A percentile compares a stretch with the other conserved stretches of the same genome.
Conservation (phyloP, 2,888 invertebrate species). For the Dastarcus helophoroides region DNA sequence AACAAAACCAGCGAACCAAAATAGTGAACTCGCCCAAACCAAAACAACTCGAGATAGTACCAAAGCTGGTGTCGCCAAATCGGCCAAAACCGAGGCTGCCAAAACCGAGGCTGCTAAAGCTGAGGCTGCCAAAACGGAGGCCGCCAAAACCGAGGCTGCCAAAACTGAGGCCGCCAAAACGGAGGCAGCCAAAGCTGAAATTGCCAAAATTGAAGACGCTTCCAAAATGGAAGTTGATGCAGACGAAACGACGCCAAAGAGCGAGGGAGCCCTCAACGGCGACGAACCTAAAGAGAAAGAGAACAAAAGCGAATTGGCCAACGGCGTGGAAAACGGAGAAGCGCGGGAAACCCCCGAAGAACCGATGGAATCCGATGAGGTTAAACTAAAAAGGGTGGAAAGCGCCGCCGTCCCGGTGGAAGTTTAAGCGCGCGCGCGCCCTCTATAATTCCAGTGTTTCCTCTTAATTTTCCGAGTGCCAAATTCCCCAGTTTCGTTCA, state of each 20-base stretch:
- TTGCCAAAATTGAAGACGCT: conserved; percentile 14
- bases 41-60: neutral
- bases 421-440: no score
- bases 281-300: conserved; percentile 33
- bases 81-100: conserved; percentile 10
- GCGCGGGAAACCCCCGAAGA: conserved; percentile 14
- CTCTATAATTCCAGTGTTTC: neutral
- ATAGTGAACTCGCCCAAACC: conserved; percentile 1
- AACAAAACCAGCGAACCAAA: conserved; percentile 2
- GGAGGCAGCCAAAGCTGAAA: conserved; percentile 4
- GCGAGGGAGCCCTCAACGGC: conserved; percentile 32
- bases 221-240: conserved; percentile 17
- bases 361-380: conserved; percentile 31
- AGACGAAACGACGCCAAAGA: conserved; percentile 11
- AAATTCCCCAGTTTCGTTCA: neutral
- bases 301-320: conserved; percentile 36
- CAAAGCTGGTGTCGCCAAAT: neutral
- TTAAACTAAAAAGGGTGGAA: conserved; percentile 44
- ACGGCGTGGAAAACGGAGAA: conserved; percentile 22
- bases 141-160: conserved; percentile 21
- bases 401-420: conserved; percentile 39
- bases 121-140: conserved; percentile 1
- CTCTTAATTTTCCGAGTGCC: neutral
- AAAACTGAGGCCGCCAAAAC: conserved; percentile 27
- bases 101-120: conserved; percentile 14